Base-by-base conservation (phyloP, 53 echinoderm and acorn worm genomes). In the Luidia sarsii region DNA sequence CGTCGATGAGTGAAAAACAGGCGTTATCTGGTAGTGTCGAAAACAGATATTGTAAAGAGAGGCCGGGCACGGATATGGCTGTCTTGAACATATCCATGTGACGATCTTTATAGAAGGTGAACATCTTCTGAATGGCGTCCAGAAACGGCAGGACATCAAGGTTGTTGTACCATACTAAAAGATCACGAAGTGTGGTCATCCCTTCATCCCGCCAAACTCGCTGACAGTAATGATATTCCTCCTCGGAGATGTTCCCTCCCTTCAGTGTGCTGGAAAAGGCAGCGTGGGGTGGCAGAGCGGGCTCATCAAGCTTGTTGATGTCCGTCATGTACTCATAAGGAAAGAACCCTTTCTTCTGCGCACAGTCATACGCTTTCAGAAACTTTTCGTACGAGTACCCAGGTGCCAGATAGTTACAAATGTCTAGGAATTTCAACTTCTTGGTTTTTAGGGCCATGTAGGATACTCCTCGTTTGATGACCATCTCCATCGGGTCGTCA, bases 91-190 rank as follows among this genome's bases (percentile, higher is more conserved):
- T 57, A 14, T 82, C 82, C 0, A 88, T 65, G 0, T 29, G 14
- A 50, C 41, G 31, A 13, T 53, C 33, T 5, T 11, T 57, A 33
- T 87, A 83, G 25, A 83, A 75, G 4, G 7, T 1, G 9, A 43
- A 39, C 79, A 66, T 85, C 31, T 75, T 75, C 22, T 75, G 70
- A 15, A 83, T 4, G 5, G 83, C 83, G 18, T 55, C 34, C 0
- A 88, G 14, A 27, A 88, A 88, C 7, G 83, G 82, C 15, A 2
- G 23, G 0, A 88, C 88, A 54, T 88, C 88, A 4, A 71, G n/a
- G 30, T 88, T 75, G 20, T 87, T 87, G 65, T 83, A 88, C 88
- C 88, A 88, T 0, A 65, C 57, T 4, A 88, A 28, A 25, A 81
- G 83, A 49, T 88, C 88, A 10, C 37, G 20, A n/a, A 83, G 22